Base-by-base conservation (phyloP, 1,140 invertebrate species). In the Eupeodes corollae region DNA sequence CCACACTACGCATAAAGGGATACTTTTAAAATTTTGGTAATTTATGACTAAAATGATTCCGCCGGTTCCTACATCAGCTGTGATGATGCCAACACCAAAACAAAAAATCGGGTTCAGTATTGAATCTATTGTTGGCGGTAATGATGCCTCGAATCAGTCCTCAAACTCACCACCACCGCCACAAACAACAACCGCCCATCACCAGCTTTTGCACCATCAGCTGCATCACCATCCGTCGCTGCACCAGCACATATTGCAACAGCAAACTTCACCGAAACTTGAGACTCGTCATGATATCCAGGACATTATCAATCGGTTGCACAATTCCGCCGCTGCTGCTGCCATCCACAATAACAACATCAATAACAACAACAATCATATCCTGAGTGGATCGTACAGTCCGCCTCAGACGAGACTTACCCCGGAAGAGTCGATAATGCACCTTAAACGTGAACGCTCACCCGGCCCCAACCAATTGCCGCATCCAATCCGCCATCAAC, bases 101-200 rank as follows among this genome's bases (percentile, higher is more conserved):
- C 88, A 89, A 48, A 94, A 92, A 73, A 90, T 93, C 63, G 90
- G 88, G 66, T 94, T 94, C 68, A 91, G 87, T 61, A 94, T 95
- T 67, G 91, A 94, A 70, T 91, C 89, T 56, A 91, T 94, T 56
- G 91, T 95, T 42, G 89, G 91, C 56, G 77, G 77, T 15, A 75
- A 75, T 48, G 70, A 63, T 50, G 33, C 53, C 34, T 51, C 26
- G 19, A 43, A 43, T 16, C 15, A 41, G 3, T 16, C 16, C 5
- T 16, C 16, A 44, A 26, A 21, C 11, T 21, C 33, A 31, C 50
- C 47, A 43, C 44, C 46, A 50, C 55, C 57, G 50, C 48, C 48
- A 52, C 52, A 47, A 54, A 63, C 38, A 19, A 45, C 48, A 55
- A 63, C 49, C 65, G 63, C 54, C 14, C 34, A 35, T 35, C 34